A percentile compares a stretch with the other conserved stretches of the same genome.
These are phyloP conservation scores for Philypnodon macrostomus DNA, from an alignment of 2,797 vertebrate genomes.

Conservation along the genomic window DNA sequence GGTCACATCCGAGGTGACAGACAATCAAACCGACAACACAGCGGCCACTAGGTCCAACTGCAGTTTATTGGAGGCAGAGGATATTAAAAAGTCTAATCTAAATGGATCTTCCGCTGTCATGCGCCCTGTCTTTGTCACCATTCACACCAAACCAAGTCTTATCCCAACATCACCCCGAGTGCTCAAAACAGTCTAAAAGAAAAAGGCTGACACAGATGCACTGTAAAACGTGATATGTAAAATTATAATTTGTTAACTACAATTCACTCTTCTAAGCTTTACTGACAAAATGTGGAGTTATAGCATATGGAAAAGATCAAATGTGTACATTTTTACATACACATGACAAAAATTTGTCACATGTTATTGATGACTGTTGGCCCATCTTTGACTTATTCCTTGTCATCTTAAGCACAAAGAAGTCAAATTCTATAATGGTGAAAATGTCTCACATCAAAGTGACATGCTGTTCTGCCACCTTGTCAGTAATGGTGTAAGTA, in stretches of 20 bases:
- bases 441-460: slow-evolving; percentile 34
- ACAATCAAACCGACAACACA: slow-evolving; percentile 35
- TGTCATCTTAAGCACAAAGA: not conserved
- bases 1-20: slow-evolving; percentile 35
- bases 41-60: slow-evolving; percentile 12
- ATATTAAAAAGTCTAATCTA: slow-evolving; percentile 64
- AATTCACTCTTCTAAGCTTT: too few relatives aligned
- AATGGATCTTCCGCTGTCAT: slow-evolving; percentile 55
- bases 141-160: slow-evolving; percentile 44
- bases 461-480: slow-evolving; percentile 29
- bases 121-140: slow-evolving; percentile 5
- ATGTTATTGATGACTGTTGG: not conserved
- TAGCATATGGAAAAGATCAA: too few relatives aligned
- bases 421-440: slow-evolving; percentile 22
- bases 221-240: too few relatives aligned
- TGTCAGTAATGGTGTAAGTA: slow-evolving; percentile 46
- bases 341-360: too few relatives aligned
- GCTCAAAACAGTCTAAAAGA: slow-evolving; percentile 29
- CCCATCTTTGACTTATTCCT: not conserved
- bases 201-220: slow-evolving; percentile 24
- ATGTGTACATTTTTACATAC: too few relatives aligned
- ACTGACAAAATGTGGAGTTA: too few relatives aligned
- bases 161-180: slow-evolving; percentile 41
- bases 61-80: slow-evolving; percentile 47
- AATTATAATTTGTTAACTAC: too few relatives aligned